These are phyloP conservation scores for Herminia tarsipennalis DNA, from an alignment of 2,888 invertebrate genomes.

Conservation along the genomic window DNA sequence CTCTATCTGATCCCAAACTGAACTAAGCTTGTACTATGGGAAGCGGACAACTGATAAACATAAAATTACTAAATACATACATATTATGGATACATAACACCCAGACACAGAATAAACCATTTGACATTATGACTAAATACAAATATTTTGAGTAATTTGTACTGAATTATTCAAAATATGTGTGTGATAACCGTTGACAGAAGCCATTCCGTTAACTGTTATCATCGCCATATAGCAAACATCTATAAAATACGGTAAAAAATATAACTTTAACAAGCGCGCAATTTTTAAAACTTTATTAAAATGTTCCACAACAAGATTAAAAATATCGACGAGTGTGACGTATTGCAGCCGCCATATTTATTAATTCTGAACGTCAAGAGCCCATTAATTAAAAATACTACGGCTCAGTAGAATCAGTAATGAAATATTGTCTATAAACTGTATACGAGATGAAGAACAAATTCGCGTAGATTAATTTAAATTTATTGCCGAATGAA, in stretches of 20 bases:
- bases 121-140: no score
- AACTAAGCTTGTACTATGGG: no score
- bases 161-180: no score
- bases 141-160: no score
- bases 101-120: no score
- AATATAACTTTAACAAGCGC: background rate
- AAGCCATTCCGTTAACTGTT: no score
- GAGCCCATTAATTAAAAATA: conserved; percentile 74
- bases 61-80: no score
- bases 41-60: no score
- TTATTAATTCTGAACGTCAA: conserved; percentile 62
- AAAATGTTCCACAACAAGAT: conserved; percentile 21
- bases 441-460: conserved; percentile 21
- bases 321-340: conserved; percentile 29
- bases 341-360: conserved; percentile 25
- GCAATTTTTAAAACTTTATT: conserved; percentile 5
- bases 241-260: background rate
- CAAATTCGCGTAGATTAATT: conserved; percentile 41
- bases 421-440: conserved; percentile 60
- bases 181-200: no score
- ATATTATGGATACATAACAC: no score
- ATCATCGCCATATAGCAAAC: no score
- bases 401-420: conserved; percentile 62
- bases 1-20: no score
- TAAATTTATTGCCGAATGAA: conserved; percentile 40